Base-by-base conservation (phyloP, 2,888 invertebrate species). In the Volucella bombylans region DNA sequence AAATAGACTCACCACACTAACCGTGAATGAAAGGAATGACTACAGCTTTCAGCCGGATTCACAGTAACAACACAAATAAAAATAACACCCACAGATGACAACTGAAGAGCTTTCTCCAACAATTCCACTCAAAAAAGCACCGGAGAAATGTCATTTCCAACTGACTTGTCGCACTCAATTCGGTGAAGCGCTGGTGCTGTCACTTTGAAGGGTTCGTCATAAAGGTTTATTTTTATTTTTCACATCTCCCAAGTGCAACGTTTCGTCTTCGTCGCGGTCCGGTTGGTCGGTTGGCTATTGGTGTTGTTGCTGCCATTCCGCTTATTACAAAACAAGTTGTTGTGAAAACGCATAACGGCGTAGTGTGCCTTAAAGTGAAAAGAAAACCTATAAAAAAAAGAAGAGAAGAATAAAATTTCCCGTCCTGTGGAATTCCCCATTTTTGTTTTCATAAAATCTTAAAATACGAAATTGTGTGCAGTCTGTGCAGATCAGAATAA, bases 161-260 rank as follows among this genome's bases (percentile, higher is more conserved):
- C 43, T 62, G 47, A 11, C 18, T 12, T n/a, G 38, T 71, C 83
- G 79, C 73, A 78, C 69, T 83, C 74, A 74, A 79, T 15, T 59
- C 65, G 67, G 61, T 71, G 78, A 59, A 69, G 57, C 74, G 49
- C 55, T 71, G 14, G 52, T 72, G 57, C 78, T 82, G 82, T 83
- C 79, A 76, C 54, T 76, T 71, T 47, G 39, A 67, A 71, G 74
- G 74, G 64, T 61, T 38, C 55, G 39, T 18, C 12, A 57, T 43
- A 45, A 47, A 79, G 67, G 65, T 77, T 72, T 71, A 61, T 61
- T 65, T 83, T 76, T 50, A 14, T 39, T 57, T 45, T 49, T 49
- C 54, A 47, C 62, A 64, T 71, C 50, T 67, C 15, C 54, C 14
- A 73, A 78, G 73, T 82, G 82, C 82, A 82, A 78, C 78, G 73